phyloP scores from a whole-genome alignment of 2,113 vertebrate species.

The Pogonocichla stellata region DNA sequence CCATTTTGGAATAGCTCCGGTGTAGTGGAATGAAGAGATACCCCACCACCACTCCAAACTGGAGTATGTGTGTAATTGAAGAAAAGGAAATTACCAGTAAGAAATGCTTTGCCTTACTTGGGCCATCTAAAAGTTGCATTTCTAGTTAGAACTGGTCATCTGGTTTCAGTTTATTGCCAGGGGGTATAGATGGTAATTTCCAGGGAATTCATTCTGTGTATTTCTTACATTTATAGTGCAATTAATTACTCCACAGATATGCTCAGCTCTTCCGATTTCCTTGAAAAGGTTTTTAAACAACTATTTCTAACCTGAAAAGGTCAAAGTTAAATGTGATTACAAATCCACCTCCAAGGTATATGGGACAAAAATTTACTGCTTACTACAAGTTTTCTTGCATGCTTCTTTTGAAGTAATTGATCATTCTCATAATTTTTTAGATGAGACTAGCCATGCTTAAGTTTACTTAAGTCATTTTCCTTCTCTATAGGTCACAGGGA shows the following conservation, averaged over 20 bases:
- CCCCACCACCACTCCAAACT: not conserved
- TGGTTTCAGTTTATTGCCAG: not conserved
- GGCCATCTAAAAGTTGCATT: not conserved
- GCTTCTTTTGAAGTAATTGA: not conserved
- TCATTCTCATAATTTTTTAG: not conserved
- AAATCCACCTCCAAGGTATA: not conserved
- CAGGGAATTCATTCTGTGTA: not conserved
- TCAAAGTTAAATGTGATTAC: not conserved
- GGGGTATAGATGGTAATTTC: not conserved
- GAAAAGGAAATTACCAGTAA: not conserved
- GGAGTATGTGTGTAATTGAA: not conserved
- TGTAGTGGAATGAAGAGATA: not conserved
- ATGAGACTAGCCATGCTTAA: not conserved
- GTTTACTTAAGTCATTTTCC: not conserved
- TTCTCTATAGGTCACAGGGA: not conserved
- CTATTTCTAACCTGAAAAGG: not conserved
- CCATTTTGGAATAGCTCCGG: not conserved
- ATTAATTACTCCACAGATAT: not conserved
- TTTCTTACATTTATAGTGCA: not conserved
- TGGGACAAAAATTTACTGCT: not conserved
- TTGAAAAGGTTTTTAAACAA: not conserved
- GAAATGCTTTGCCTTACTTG: not conserved
- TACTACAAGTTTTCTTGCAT: not conserved
- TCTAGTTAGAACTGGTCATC: not conserved
- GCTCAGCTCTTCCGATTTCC: not conserved